Evolutionary conservation across 2,888 invertebrate species (phyloP).

Genomic region (Tigriopus californicus): DNA sequence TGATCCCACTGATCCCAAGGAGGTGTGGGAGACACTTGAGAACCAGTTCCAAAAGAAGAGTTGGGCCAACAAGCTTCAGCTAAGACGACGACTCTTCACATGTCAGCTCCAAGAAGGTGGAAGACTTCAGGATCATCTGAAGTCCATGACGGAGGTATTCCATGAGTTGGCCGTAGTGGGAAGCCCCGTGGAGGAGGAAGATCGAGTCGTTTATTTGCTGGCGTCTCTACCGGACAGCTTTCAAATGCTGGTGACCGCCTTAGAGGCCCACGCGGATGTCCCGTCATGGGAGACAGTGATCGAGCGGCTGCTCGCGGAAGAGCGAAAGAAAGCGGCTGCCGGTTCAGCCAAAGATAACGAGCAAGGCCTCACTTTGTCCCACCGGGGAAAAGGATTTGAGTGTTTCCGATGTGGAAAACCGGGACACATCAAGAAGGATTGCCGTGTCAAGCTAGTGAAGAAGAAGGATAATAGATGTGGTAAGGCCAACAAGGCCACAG

Average conservation of each 20-base stretch:
- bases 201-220: constrained; percentile 12
- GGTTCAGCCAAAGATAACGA: neutral
- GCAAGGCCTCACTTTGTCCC: constrained; percentile 5
- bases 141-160: constrained; percentile 12
- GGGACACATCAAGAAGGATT: constrained; percentile 14
- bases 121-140: constrained; percentile 13
- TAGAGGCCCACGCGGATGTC: constrained; percentile 10
- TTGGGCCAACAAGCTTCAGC: constrained; percentile 13
- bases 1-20: constrained; percentile 12
- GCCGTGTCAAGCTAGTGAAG: neutral
- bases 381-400: neutral
- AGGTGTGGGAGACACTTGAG: constrained; percentile 13
- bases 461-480: too few relatives aligned
- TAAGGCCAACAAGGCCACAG: too few relatives aligned
- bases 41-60: constrained; percentile 13
- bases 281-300: constrained; percentile 6
- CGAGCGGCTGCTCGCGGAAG: neutral
- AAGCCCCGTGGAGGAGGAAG: constrained; percentile 3
- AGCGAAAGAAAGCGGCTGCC: neutral
- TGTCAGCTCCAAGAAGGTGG: constrained; percentile 11
- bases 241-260: constrained; percentile 7
- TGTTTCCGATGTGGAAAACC: constrained; percentile 12
- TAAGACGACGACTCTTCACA: constrained; percentile 1
- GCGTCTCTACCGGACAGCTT: constrained; percentile 2
- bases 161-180: constrained; percentile 11